Evolutionary conservation across 2,113 vertebrate genomes (phyloP).

Genomic region (Pygoscelis adeliae): DNA sequence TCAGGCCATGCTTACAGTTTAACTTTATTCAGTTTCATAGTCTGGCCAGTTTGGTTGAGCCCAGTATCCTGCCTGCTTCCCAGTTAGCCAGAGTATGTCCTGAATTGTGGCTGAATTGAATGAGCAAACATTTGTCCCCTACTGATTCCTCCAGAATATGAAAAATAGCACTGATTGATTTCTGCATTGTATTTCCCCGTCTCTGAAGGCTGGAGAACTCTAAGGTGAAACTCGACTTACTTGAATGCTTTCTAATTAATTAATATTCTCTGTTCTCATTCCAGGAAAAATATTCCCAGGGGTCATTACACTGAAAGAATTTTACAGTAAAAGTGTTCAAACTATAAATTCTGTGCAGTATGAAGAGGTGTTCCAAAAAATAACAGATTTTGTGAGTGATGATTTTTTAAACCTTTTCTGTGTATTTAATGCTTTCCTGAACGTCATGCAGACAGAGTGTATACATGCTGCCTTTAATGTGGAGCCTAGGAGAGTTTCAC

Average conservation of each 20-base stretch:
- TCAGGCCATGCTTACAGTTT: background rate
- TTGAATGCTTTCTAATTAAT: background rate
- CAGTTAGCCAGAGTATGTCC: background rate
- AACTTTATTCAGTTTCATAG: background rate
- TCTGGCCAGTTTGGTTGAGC: background rate
- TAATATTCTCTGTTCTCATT: slow-evolving; percentile 34
- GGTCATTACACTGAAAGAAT: rapidly evolving
- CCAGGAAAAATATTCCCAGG: slow-evolving; percentile 55
- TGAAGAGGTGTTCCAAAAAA: rapidly evolving
- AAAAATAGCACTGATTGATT: background rate
- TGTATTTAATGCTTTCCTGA: background rate
- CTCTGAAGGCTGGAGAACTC: background rate
- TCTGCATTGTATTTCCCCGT: background rate
- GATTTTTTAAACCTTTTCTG: background rate
- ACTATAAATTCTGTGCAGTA: rapidly evolving
- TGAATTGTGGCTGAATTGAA: background rate
- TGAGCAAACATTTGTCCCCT: background rate
- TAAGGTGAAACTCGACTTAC: background rate
- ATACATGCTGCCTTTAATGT: background rate
- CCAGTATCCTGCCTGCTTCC: background rate
- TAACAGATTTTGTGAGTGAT: slow-evolving; percentile 38
- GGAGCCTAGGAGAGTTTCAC: background rate
- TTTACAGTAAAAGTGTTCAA: rapidly evolving
- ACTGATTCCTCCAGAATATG: background rate
- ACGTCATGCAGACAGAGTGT: background rate